phyloP scores from a whole-genome alignment of 2,888 invertebrate species.

The Tethea ocularis region DNA sequence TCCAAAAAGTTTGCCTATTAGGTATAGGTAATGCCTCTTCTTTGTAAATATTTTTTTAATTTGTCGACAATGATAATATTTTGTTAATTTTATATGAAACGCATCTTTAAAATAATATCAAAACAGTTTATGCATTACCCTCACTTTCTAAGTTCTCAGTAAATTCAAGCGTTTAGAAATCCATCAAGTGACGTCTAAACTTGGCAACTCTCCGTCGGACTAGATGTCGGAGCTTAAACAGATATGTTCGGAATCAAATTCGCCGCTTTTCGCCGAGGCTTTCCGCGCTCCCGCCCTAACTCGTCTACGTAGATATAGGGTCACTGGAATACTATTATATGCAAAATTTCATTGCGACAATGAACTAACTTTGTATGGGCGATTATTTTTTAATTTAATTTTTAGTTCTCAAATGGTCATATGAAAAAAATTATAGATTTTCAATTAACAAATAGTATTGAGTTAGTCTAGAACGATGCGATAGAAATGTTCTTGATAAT shows the following conservation, averaged over 20 bases:
- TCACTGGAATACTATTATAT: neutral
- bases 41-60: too few relatives aligned
- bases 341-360: neutral
- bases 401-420: too few relatives aligned
- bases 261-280: slow-evolving; percentile 44
- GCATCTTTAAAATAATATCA: too few relatives aligned
- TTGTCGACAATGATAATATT: too few relatives aligned
- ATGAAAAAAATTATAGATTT: too few relatives aligned
- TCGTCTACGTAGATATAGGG: slow-evolving; percentile 20
- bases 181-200: slow-evolving; percentile 28
- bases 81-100: too few relatives aligned
- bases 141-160: neutral
- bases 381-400: too few relatives aligned
- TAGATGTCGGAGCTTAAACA: slow-evolving; percentile 56
- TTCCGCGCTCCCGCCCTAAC: slow-evolving; percentile 36
- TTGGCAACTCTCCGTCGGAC: slow-evolving; percentile 40
- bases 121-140: neutral
- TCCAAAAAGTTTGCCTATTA: too few relatives aligned
- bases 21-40: too few relatives aligned
- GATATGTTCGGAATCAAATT: slow-evolving; percentile 65
- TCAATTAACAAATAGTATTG: too few relatives aligned
- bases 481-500: too few relatives aligned
- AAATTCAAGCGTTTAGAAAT: neutral
- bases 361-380: neutral
- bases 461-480: too few relatives aligned